A percentile compares a stretch with the other conserved stretches of the same genome.
Evolutionary conservation across 2,888 invertebrate species (phyloP).

Genomic region (Diadegma fenestrale): DNA sequence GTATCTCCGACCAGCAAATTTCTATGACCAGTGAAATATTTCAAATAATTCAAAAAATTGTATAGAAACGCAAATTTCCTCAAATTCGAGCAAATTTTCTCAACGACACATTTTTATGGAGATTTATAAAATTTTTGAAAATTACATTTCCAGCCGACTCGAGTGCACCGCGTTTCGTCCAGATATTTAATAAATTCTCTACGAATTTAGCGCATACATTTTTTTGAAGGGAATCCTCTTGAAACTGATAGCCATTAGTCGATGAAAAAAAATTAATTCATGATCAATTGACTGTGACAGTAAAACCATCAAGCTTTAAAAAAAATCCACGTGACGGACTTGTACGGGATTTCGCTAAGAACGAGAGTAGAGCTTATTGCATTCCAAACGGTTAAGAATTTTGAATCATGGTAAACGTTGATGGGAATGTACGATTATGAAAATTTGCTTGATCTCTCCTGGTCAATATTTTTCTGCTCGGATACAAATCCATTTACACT

Average conservation of each 20-base stretch:
- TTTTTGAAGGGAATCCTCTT: not conserved
- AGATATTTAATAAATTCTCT: too few species aligned
- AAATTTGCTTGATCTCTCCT: too few species aligned
- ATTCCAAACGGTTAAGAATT: too few species aligned
- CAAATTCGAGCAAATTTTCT: not conserved
- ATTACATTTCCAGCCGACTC: not conserved
- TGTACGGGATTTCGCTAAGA: too few species aligned
- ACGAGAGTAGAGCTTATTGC: too few species aligned
- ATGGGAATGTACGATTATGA: too few species aligned
- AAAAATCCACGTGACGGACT: not conserved
- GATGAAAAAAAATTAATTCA: not conserved
- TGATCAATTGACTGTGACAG: not conserved
- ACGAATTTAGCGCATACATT: too few species aligned
- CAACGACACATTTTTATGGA: not conserved
- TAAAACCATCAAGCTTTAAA: not conserved
- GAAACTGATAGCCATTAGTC: not conserved
- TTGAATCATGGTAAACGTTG: too few species aligned
- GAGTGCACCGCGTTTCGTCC: too few species aligned
- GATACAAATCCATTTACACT: too few species aligned
- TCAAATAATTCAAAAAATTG: not conserved
- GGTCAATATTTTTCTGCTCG: too few species aligned
- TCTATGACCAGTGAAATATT: not conserved
- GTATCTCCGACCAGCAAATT: not conserved
- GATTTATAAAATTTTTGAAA: not conserved
- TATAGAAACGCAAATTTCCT: not conserved